Conservation (phyloP, 2,797 vertebrate genomes). For the Gymnothorax javanicus region DNA sequence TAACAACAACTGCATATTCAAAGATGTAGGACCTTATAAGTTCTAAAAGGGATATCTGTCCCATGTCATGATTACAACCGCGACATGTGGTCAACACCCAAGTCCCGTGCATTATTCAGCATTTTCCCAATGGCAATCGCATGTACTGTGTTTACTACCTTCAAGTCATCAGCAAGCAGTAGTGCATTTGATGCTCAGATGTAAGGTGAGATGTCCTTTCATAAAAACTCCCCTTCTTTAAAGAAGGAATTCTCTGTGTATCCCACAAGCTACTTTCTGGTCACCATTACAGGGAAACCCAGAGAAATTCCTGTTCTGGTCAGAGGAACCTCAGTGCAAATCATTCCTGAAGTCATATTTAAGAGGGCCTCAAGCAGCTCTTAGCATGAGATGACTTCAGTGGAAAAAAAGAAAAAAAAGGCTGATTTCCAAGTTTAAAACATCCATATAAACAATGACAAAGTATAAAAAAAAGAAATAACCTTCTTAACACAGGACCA, state of each 20-base stretch:
- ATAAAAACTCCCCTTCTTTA: slow-evolving; percentile 48
- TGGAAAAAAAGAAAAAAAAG: slow-evolving; percentile 37
- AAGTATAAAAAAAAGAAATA: slow-evolving; percentile 63
- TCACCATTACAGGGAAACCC: slow-evolving; percentile 76
- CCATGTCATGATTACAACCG: slow-evolving; percentile 37
- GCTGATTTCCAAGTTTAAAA: slow-evolving; percentile 56
- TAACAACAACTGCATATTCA: slow-evolving; percentile 74
- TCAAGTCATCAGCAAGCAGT: slow-evolving; percentile 44
- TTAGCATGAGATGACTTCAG: slow-evolving; percentile 56
- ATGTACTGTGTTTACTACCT: slow-evolving; percentile 35
- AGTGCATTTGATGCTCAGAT: slow-evolving; percentile 51
- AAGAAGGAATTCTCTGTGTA: slow-evolving; percentile 53
- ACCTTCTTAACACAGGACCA: slow-evolving; percentile 69
- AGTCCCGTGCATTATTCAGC: slow-evolving; percentile 37
- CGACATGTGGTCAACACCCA: slow-evolving; percentile 46
- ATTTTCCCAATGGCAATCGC: slow-evolving; percentile 37
- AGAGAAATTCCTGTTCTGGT: slow-evolving; percentile 61
- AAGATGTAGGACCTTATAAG: slow-evolving; percentile 46
- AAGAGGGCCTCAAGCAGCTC: slow-evolving; percentile 63
- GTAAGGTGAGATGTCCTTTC: slow-evolving; percentile 57
- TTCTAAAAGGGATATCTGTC: slow-evolving; percentile 51
- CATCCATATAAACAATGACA: slow-evolving; percentile 12
- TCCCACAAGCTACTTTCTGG: slow-evolving; percentile 51
- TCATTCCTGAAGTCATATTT: slow-evolving; percentile 66
- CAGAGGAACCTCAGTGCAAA: slow-evolving; percentile 61